A percentile compares a stretch with the other conserved stretches of the same genome.
Evolutionary conservation across 2,888 invertebrate genomes (phyloP).

Genomic region (Cerastoderma edule): DNA sequence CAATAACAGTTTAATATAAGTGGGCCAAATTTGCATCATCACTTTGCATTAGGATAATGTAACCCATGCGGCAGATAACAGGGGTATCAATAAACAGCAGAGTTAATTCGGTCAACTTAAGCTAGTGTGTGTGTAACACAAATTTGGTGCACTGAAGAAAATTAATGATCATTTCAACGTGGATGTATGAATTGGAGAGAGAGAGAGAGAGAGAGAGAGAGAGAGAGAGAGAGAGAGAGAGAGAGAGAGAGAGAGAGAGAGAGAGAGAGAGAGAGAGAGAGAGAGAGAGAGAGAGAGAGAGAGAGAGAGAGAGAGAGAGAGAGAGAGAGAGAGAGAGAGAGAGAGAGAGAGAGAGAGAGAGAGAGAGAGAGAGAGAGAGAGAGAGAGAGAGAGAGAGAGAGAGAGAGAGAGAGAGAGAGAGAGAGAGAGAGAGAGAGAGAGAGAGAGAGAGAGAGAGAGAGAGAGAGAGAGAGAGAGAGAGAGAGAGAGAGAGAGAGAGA

Average conservation of each 20-base stretch:
- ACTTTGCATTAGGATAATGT: too few relatives aligned
- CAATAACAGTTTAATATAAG: too few relatives aligned
- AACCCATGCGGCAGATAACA: too few relatives aligned
- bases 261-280: conserved; percentile 41
- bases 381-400: not conserved
- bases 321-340: not conserved
- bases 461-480: not conserved
- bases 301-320: not conserved
- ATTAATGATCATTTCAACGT: too few relatives aligned
- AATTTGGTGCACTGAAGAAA: too few relatives aligned
- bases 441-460: conserved; percentile 15
- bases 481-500: conserved; percentile 1
- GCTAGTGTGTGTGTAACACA: too few relatives aligned
- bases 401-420: too few relatives aligned
- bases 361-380: conserved; percentile 5
- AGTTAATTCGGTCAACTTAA: too few relatives aligned
- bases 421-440: too few relatives aligned
- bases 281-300: conserved; percentile 12
- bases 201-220: conserved; percentile 17
- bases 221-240: conserved; percentile 36
- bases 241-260: conserved; percentile 43
- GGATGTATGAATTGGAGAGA: not conserved
- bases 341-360: conserved; percentile 11
- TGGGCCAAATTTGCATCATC: too few relatives aligned
- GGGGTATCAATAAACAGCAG: too few relatives aligned